Conservation (phyloP, 30 jellyfish, hydroid and myxozoan species). For the Clytia hemisphaerica region DNA sequence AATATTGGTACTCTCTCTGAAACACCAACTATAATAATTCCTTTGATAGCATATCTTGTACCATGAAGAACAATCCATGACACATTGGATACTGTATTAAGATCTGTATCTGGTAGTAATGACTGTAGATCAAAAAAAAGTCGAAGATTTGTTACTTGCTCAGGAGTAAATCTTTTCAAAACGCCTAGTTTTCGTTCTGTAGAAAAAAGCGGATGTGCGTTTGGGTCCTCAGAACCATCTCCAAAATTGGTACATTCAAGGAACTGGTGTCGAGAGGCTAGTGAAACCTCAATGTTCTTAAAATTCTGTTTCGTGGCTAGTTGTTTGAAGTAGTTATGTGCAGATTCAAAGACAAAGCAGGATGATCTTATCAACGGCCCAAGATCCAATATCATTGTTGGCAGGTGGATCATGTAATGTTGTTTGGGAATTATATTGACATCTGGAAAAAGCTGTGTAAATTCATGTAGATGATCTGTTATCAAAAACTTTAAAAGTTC, state of each 20-base stretch:
- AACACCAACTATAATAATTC: slow-evolving; percentile 20
- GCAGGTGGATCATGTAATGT: slow-evolving; percentile 41
- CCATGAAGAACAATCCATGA: slow-evolving; percentile 29
- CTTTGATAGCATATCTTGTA: slow-evolving; percentile 21
- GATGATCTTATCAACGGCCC: slow-evolving; percentile 46
- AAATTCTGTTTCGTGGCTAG: slow-evolving; percentile 36
- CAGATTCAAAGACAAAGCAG: slow-evolving; percentile 40
- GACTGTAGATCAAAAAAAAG: background rate
- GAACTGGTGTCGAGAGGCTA: slow-evolving; percentile 39
- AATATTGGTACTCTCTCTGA: slow-evolving; percentile 19
- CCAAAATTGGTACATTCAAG: slow-evolving; percentile 38
- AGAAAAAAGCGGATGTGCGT: slow-evolving; percentile 35
- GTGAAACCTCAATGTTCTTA: slow-evolving; percentile 21
- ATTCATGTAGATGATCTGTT: slow-evolving; percentile 16
- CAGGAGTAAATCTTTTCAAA: background rate
- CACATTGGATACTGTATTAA: slow-evolving; percentile 10
- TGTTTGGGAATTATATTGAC: slow-evolving; percentile 33
- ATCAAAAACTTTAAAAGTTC: slow-evolving; percentile 5
- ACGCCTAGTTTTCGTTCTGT: slow-evolving; percentile 38
- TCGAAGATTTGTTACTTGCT: background rate
- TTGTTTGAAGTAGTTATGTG: slow-evolving; percentile 23
- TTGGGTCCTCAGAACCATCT: slow-evolving; percentile 1
- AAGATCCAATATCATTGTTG: slow-evolving; percentile 1
- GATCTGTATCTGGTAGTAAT: slow-evolving; percentile 28
- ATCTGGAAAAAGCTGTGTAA: slow-evolving; percentile 23